Evolutionary conservation across 1,140 invertebrate species (phyloP).

Genomic region (Antheraea pernyi): DNA sequence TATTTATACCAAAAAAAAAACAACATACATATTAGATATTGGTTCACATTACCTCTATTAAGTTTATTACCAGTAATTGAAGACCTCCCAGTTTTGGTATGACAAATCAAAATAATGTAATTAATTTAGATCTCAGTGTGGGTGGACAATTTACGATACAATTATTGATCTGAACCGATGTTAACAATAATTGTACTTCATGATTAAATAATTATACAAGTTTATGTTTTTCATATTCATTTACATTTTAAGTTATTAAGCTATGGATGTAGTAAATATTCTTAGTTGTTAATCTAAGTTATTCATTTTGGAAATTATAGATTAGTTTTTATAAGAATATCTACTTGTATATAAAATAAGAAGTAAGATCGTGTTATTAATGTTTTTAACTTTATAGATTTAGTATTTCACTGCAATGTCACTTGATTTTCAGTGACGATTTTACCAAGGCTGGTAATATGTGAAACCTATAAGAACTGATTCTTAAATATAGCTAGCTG

Average conservation of each 20-base stretch:
- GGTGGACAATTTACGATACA: neutral
- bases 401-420: no score
- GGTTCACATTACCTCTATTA: neutral
- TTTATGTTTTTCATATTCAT: neutral
- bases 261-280: no score
- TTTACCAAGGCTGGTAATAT: no score
- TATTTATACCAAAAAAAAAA: neutral
- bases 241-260: neutral
- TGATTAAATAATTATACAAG: neutral
- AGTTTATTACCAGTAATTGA: constrained; percentile 2
- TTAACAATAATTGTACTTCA: neutral
- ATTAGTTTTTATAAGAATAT: no score
- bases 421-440: no score
- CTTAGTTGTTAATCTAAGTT: no score
- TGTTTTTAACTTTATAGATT: no score
- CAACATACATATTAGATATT: neutral
- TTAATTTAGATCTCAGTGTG: neutral
- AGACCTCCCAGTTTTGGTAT: neutral
- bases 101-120: constrained; percentile 1
- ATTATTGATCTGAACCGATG: neutral
- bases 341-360: no score
- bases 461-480: no score
- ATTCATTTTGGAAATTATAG: no score
- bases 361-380: no score
- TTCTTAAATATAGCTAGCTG: no score